Percentiles rank a stretch among this genome's conserved stretches.
Conservation (phyloP, 2,113 vertebrate species). For the Dendrocopos noguchii region DNA sequence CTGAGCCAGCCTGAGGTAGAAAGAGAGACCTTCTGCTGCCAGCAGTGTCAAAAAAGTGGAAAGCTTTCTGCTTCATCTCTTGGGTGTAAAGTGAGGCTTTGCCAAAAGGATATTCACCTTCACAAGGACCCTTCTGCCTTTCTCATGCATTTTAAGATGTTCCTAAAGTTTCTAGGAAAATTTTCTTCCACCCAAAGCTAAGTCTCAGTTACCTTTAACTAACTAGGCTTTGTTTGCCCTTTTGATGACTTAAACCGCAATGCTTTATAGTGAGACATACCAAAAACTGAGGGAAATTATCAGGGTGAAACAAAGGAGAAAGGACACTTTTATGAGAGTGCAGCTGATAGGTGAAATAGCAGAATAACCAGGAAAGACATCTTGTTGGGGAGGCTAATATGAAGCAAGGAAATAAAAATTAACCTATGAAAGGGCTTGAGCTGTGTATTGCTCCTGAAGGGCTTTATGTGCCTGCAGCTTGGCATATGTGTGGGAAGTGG, state of each 20-base stretch:
- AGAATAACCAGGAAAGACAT: neutral
- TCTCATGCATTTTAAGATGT: neutral
- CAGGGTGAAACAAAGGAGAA: neutral
- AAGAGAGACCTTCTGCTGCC: neutral
- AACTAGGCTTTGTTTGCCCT: neutral
- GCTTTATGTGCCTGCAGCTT: neutral
- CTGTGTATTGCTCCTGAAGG: neutral
- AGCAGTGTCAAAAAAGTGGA: neutral
- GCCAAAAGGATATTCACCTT: neutral
- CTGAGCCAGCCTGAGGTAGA: accelerated
- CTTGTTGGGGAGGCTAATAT: neutral
- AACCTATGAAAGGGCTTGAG: neutral
- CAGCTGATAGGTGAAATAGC: neutral
- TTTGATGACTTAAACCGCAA: neutral
- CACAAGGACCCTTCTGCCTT: neutral
- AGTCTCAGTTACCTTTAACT: neutral
- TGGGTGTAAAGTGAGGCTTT: neutral
- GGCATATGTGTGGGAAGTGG: neutral
- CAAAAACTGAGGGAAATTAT: neutral
- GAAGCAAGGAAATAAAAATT: neutral
- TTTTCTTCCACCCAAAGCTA: neutral
- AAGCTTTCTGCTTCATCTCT: neutral
- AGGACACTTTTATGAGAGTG: neutral
- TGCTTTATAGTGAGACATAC: neutral
- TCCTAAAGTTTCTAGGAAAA: neutral